phyloP scores from a whole-genome alignment of 1,140 invertebrate genomes.

The Cotesia glomerata region DNA sequence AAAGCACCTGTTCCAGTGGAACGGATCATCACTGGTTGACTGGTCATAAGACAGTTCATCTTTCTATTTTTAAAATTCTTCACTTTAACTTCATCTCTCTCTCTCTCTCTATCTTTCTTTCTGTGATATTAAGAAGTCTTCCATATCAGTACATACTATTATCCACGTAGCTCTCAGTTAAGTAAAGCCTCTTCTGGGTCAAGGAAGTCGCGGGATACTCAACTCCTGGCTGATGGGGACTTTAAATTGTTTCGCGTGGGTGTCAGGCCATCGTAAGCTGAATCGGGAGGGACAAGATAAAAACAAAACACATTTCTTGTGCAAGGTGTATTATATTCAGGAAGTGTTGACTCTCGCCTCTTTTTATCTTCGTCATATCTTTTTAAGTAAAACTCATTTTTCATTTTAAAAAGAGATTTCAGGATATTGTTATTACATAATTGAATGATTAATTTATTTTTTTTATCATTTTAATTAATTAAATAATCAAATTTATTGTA shows the following conservation, averaged over 20 bases:
- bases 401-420: too few species aligned
- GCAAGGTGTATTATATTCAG: background rate
- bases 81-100: background rate
- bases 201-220: background rate
- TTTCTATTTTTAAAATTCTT: background rate
- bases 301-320: background rate
- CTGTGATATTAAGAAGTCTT: background rate
- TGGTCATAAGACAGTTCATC: slow-evolving; percentile 4
- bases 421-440: too few species aligned
- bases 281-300: background rate
- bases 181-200: background rate
- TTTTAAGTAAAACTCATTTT: background rate
- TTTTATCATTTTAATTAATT: too few species aligned
- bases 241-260: slow-evolving; percentile 6
- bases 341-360: background rate
- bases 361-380: background rate
- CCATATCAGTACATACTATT: too few species aligned
- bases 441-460: too few species aligned
- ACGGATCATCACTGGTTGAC: slow-evolving; percentile 9
- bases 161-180: too few species aligned
- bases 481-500: too few species aligned
- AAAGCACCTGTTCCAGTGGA: slow-evolving; percentile 11
- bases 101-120: background rate
- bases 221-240: background rate
- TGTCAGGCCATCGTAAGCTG: background rate